A percentile compares a stretch with the other conserved stretches of the same genome.
These are phyloP conservation scores for Cancer borealis DNA, from an alignment of 2,888 invertebrate species.

Conservation along the genomic window DNA sequence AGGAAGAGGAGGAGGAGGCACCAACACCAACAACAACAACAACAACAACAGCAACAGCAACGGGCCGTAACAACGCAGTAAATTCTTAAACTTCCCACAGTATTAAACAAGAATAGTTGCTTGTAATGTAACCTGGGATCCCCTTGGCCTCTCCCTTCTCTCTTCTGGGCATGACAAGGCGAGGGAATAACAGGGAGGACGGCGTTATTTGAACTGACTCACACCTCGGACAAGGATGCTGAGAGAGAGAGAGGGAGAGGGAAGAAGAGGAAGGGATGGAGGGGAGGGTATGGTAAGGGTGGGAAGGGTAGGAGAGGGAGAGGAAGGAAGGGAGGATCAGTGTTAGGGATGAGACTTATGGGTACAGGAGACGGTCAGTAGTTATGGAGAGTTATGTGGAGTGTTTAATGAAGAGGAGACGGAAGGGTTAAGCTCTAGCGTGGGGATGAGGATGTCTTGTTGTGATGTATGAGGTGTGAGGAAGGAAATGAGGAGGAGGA, in stretches of 20 bases:
- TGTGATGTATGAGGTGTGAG: constrained; percentile 2
- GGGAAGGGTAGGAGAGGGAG: not conserved
- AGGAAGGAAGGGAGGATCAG: constrained; percentile 10
- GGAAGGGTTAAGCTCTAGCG: not conserved
- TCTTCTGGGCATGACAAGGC: not conserved
- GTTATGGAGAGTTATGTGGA: constrained; percentile 11
- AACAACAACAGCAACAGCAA: not conserved
- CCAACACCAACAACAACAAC: too few species aligned
- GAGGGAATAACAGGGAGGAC: not conserved
- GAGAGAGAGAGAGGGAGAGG: not conserved
- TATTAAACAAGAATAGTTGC: constrained; percentile 18
- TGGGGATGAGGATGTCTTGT: not conserved
- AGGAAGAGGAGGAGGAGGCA: not conserved
- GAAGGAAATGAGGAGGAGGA: not conserved
- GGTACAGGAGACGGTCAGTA: not conserved
- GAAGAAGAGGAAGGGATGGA: not conserved
- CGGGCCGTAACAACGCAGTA: not conserved
- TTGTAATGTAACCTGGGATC: not conserved
- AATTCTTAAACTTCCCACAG: not conserved
- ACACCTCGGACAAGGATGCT: not conserved
- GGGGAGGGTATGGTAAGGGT: not conserved
- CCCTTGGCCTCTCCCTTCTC: not conserved
- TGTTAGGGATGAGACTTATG: not conserved
- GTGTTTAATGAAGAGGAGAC: constrained; percentile 26
- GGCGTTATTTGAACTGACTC: constrained; percentile 8